Evolutionary conservation across 2,797 vertebrate genomes (phyloP).

Genomic region (Typhlichthys eigenmanni): DNA sequence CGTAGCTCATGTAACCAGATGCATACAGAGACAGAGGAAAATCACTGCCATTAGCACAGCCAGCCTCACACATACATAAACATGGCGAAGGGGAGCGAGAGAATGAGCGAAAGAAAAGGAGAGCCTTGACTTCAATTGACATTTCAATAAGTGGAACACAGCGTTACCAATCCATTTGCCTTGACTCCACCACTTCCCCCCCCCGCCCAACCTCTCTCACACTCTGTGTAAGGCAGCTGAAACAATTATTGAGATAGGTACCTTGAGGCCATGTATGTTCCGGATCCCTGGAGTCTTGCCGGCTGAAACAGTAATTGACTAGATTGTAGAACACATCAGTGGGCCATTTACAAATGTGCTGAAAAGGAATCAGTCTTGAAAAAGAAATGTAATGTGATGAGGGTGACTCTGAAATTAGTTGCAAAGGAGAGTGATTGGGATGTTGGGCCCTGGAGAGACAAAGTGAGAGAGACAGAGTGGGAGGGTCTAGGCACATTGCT

Average conservation of each 20-base stretch:
- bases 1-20: constrained; percentile 14
- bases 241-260: constrained; percentile 99
- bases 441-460: constrained; percentile 79
- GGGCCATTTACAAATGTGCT: constrained; percentile 95
- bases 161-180: constrained; percentile 92
- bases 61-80: constrained; percentile 53
- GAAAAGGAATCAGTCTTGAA: constrained; percentile 89
- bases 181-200: constrained; percentile 76
- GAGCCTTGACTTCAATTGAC: constrained; percentile 96
- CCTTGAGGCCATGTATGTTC: constrained; percentile 99
- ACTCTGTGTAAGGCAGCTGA: constrained; percentile 78
- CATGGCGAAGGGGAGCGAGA: constrained; percentile 51
- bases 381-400: constrained; percentile 83
- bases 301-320: constrained; percentile 99
- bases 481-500: constrained; percentile 20
- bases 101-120: constrained; percentile 72
- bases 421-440: constrained; percentile 86
- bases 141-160: constrained; percentile 99
- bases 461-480: constrained; percentile 65
- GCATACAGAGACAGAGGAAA: constrained; percentile 5
- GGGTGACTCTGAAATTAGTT: constrained; percentile 92
- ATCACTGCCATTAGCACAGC: constrained; percentile 14
- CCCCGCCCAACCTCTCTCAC: constrained; percentile 6
- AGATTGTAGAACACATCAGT: constrained; percentile 97
- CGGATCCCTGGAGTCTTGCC: constrained; percentile 99